Evolutionary conservation across 2,888 invertebrate genomes (phyloP).

Genomic region (Drosophila acutilabella): DNA sequence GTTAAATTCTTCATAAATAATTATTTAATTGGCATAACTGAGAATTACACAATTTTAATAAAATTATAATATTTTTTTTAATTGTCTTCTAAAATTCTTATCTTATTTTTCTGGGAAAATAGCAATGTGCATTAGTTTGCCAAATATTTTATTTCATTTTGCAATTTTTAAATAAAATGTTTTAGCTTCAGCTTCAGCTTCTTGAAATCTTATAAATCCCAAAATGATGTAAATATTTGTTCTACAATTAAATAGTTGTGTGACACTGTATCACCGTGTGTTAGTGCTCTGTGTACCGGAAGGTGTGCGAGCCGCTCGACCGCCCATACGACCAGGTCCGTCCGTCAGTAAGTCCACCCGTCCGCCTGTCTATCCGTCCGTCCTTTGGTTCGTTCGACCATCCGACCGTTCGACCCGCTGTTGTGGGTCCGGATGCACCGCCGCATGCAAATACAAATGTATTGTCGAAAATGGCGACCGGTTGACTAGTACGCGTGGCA

Average conservation of each 20-base stretch:
- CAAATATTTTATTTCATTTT: too few relatives aligned
- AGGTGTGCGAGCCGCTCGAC: conserved; percentile 72
- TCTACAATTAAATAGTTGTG: neutral
- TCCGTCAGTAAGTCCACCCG: conserved; percentile 36
- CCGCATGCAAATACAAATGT: conserved; percentile 81
- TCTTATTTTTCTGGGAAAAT: too few relatives aligned
- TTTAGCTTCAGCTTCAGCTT: too few relatives aligned
- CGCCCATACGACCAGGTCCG: conserved; percentile 58
- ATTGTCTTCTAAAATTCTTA: too few relatives aligned
- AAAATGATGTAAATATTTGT: neutral
- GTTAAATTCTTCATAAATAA: too few relatives aligned
- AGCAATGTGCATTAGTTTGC: too few relatives aligned
- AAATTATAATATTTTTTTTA: too few relatives aligned
- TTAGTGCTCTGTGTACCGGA: conserved; percentile 71
- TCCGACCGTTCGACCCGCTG: conserved; percentile 51
- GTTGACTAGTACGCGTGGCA: conserved; percentile 54
- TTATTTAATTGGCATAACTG: too few relatives aligned
- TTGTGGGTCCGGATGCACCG: conserved; percentile 70
- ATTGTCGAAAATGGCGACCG: conserved; percentile 79
- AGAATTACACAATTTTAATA: too few relatives aligned
- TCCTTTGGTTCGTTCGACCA: neutral
- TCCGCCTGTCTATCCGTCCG: conserved; percentile 56
- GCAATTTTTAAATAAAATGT: too few relatives aligned
- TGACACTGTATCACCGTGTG: conserved; percentile 34
- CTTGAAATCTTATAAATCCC: too few relatives aligned